A percentile compares a stretch with the other conserved stretches of the same genome.
phyloP scores from a whole-genome alignment of 2,888 invertebrate genomes.

The Pinctada fucata region DNA sequence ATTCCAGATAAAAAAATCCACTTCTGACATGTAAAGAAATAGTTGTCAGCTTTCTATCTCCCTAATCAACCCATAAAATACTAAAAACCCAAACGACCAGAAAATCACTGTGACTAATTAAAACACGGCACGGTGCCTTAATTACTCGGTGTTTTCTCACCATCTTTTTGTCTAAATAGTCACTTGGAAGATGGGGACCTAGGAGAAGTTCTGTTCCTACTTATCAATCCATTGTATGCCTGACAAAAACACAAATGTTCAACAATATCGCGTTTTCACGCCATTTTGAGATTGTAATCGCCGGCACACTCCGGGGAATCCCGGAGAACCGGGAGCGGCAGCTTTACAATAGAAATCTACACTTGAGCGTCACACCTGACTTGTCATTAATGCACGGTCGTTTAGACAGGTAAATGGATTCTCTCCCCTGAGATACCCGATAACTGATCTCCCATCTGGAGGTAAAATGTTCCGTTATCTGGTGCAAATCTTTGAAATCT shows the following conservation, averaged over 20 bases:
- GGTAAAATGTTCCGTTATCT: not conserved
- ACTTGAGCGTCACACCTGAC: conserved; percentile 27
- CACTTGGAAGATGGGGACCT: not conserved
- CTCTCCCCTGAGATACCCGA: not conserved
- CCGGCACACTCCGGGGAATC: conserved; percentile 15
- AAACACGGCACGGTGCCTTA: too few species aligned
- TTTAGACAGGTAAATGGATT: conserved; percentile 31
- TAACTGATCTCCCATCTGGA: conserved; percentile 23
- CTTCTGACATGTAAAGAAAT: too few species aligned
- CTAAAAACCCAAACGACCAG: too few species aligned
- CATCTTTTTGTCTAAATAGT: too few species aligned
- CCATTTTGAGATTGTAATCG: conserved; percentile 25
- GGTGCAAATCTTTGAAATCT: not conserved
- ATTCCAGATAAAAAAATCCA: too few species aligned
- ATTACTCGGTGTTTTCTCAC: too few species aligned
- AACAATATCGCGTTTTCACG: conserved; percentile 32
- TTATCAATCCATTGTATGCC: conserved; percentile 9
- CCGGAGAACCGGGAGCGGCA: not conserved
- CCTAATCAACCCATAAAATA: too few species aligned
- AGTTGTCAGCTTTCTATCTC: too few species aligned
- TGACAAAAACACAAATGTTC: conserved; percentile 39
- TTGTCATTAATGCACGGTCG: conserved; percentile 31
- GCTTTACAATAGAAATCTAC: not conserved
- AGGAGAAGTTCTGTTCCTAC: not conserved
- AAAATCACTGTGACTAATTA: too few species aligned